These are phyloP conservation scores for Triplophysa tibetana DNA, from an alignment of 2,113 vertebrate species.

Conservation along the genomic window DNA sequence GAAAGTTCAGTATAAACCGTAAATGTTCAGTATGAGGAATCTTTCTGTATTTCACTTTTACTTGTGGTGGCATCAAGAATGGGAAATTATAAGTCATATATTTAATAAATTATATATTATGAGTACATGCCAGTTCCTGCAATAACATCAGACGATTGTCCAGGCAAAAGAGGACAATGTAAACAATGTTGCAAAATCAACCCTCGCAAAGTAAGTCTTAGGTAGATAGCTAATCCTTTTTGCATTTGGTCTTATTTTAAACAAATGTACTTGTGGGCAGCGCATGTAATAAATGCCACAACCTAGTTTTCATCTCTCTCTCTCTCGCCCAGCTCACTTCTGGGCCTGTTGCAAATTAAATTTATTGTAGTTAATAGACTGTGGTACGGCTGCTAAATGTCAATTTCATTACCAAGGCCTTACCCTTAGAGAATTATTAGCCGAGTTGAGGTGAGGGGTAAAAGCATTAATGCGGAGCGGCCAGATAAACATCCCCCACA, in stretches of 20 bases:
- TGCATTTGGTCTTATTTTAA: slow-evolving; percentile 60
- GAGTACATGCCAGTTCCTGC: too few species aligned
- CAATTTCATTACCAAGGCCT: slow-evolving; percentile 81
- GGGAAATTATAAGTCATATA: too few species aligned
- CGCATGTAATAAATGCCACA: slow-evolving; percentile 69
- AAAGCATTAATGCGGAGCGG: slow-evolving; percentile 76
- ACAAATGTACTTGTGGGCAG: slow-evolving; percentile 69
- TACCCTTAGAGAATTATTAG: slow-evolving; percentile 81
- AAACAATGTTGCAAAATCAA: too few species aligned
- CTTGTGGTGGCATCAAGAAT: too few species aligned
- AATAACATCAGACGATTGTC: too few species aligned
- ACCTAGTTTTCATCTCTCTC: slow-evolving; percentile 26
- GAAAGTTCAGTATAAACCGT: too few species aligned
- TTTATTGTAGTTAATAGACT: slow-evolving; percentile 83
- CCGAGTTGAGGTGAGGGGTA: slow-evolving; percentile 77
- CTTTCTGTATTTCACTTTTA: too few species aligned
- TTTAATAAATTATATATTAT: too few species aligned
- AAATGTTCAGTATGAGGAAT: too few species aligned
- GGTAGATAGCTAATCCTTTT: too few species aligned
- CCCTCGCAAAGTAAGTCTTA: too few species aligned
- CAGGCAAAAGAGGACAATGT: too few species aligned
- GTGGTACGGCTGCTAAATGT: slow-evolving; percentile 80
- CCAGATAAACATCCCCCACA: slow-evolving; percentile 74
- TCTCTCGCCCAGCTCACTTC: slow-evolving; percentile 64
- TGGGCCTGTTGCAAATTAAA: slow-evolving; percentile 79